A percentile compares a stretch with the other conserved stretches of the same genome.
phyloP scores from a whole-genome alignment of 2,888 invertebrate species.

The Stictocephala bisonia region DNA sequence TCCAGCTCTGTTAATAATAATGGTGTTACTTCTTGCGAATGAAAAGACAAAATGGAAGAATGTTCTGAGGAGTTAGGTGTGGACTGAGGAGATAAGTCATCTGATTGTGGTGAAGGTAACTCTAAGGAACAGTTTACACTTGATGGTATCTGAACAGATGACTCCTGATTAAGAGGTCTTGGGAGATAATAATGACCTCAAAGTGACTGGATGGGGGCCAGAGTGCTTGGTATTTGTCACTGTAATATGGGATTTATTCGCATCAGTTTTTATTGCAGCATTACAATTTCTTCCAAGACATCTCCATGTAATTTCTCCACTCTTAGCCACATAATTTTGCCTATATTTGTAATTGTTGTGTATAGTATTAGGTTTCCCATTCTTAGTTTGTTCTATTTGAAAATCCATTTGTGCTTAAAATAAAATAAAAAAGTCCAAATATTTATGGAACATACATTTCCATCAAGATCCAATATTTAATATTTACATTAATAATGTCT shows the following conservation, averaged over 20 bases:
- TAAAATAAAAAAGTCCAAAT: too few relatives aligned
- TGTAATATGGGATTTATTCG: neutral
- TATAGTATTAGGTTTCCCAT: constrained; percentile 9
- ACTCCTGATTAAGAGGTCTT: too few relatives aligned
- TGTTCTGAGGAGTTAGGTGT: constrained; percentile 4
- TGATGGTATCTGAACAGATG: too few relatives aligned
- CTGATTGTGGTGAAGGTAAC: too few relatives aligned
- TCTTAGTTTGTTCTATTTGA: constrained; percentile 6
- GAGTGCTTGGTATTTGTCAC: constrained; percentile 7
- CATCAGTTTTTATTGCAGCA: constrained; percentile 12
- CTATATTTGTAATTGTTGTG: constrained; percentile 1
- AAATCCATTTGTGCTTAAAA: neutral
- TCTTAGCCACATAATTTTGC: constrained; percentile 10
- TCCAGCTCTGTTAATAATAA: constrained; percentile 2
- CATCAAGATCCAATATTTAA: too few relatives aligned
- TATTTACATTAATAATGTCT: too few relatives aligned
- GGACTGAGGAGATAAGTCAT: too few relatives aligned
- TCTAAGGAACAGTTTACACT: too few relatives aligned
- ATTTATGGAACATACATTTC: too few relatives aligned
- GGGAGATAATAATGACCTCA: constrained; percentile 7
- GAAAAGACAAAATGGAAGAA: too few relatives aligned
- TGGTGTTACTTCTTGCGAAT: constrained; percentile 19
- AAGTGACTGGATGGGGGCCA: constrained; percentile 1
- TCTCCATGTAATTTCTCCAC: constrained; percentile 5
- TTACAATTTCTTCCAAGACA: neutral